Evolutionary conservation across 2,113 vertebrate species (phyloP).

Genomic region (Collichthys lucidus): DNA sequence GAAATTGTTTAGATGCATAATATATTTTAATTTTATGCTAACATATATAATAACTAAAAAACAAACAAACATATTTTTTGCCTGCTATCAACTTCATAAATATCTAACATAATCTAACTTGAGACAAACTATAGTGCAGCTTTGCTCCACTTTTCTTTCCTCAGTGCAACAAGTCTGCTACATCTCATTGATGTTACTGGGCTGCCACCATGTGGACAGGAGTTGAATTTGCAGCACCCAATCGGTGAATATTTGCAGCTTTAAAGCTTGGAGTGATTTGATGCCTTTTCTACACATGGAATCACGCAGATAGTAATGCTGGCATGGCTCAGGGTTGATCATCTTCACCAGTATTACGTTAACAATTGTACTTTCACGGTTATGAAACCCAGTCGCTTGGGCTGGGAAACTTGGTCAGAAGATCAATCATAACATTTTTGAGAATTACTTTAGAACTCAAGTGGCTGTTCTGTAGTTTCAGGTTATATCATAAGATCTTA

Average conservation of each 20-base stretch:
- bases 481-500: not conserved
- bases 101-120: not conserved
- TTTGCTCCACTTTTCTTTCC: not conserved
- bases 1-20: not conserved
- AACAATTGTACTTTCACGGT: not conserved
- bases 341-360: not conserved
- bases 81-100: not conserved
- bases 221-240: constrained; percentile 40
- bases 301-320: not conserved
- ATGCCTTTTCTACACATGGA: not conserved
- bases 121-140: not conserved
- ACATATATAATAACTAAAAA: not conserved
- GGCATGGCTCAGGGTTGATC: not conserved
- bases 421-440: not conserved
- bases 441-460: not conserved
- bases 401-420: not conserved
- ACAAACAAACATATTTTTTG: not conserved
- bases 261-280: not conserved
- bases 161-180: constrained; percentile 59
- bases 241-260: not conserved
- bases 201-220: constrained; percentile 75
- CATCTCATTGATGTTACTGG: constrained; percentile 51
- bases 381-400: not conserved
- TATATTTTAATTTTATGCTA: not conserved
- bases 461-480: no score